These are phyloP conservation scores for Elaphurus davidianus DNA, from an alignment of 2,113 vertebrate species.

Conservation along the genomic window DNA sequence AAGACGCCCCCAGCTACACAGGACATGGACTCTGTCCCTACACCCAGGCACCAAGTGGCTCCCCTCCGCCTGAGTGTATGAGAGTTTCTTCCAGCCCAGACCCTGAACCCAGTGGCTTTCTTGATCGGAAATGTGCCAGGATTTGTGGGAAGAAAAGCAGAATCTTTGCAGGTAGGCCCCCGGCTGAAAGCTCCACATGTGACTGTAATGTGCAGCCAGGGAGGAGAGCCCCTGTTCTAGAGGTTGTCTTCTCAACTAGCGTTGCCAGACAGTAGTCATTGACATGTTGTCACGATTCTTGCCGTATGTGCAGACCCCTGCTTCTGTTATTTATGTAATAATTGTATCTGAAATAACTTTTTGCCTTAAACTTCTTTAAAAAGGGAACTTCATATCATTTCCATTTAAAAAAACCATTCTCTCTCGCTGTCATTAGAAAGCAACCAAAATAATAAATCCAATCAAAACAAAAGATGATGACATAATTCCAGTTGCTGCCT, in stretches of 20 bases:
- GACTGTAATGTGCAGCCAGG: not conserved
- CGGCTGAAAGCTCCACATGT: not conserved
- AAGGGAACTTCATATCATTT: not conserved
- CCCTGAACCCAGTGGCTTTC: not conserved
- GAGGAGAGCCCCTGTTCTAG: not conserved
- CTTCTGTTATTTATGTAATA: not conserved
- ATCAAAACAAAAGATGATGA: not conserved
- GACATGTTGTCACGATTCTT: not conserved
- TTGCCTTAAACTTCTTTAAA: not conserved
- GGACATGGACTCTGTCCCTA: rapidly evolving
- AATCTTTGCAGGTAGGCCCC: not conserved
- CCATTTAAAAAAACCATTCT: not conserved
- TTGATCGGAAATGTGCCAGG: not conserved
- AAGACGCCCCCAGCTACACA: not conserved
- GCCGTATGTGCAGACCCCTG: not conserved
- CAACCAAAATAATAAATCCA: not conserved
- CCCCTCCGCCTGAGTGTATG: rapidly evolving
- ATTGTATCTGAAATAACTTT: not conserved
- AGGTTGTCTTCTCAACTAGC: not conserved
- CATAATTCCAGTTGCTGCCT: not conserved
- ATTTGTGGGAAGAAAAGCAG: not conserved
- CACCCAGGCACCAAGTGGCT: too few relatives aligned
- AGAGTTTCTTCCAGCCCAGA: not conserved
- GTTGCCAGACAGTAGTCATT: not conserved
- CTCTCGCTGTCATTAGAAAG: not conserved